Evolutionary conservation across 37 sponge, comb jelly and placozoan genomes (phyloP).

Genomic region (Diacarnus erythraeanus): DNA sequence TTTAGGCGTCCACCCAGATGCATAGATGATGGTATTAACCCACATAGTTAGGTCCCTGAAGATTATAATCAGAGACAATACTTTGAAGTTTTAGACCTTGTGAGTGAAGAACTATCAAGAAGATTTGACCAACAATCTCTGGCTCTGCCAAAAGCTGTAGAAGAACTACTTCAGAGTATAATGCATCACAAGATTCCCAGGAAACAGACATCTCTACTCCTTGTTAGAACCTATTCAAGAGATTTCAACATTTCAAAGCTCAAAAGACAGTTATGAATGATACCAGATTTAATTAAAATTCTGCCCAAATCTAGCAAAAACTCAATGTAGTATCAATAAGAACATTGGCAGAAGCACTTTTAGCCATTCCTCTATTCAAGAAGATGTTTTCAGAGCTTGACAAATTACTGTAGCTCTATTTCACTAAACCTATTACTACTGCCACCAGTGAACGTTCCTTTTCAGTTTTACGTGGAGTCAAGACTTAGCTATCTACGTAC

Average conservation of each 20-base stretch:
- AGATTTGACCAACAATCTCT: conserved; percentile 21
- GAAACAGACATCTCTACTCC: background rate
- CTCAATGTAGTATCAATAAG: background rate
- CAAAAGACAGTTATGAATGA: conserved; percentile 9
- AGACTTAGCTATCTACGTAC: background rate
- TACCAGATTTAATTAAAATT: conserved; percentile 15
- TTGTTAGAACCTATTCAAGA: conserved; percentile 24
- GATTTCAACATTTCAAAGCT: conserved; percentile 29
- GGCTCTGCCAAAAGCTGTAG: conserved; percentile 1
- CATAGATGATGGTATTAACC: conserved; percentile 24
- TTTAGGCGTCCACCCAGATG: conserved; percentile 30
- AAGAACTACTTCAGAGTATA: background rate
- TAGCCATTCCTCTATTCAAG: background rate
- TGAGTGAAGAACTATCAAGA: conserved; percentile 18
- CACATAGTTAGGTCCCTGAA: conserved; percentile 12
- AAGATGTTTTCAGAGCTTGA: background rate
- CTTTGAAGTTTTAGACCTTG: conserved; percentile 20
- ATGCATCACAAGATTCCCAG: too few species aligned
- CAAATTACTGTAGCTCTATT: background rate
- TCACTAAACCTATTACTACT: background rate
- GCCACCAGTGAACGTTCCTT: background rate
- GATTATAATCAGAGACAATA: conserved; percentile 21
- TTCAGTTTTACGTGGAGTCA: background rate
- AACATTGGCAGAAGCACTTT: background rate
- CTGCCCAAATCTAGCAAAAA: background rate